phyloP scores from a whole-genome alignment of 2,797 vertebrate species.

The Momotus momota region DNA sequence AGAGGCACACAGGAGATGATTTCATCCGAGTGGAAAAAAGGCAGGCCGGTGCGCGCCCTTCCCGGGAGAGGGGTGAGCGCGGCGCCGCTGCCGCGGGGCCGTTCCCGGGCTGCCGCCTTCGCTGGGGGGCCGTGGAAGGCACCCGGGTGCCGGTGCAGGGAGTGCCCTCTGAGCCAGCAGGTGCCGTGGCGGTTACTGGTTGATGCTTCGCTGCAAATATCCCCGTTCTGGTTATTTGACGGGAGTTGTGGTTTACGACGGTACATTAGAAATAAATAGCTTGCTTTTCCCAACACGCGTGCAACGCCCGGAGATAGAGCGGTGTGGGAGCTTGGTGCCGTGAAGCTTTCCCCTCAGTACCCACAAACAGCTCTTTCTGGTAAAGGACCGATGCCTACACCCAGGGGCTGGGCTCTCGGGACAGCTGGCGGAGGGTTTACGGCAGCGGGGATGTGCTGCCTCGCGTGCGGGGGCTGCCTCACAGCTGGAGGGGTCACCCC shows the following conservation, averaged over 20 bases:
- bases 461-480: not conserved
- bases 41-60: not conserved
- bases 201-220: not conserved
- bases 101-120: not conserved
- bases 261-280: fast-evolving
- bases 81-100: not conserved
- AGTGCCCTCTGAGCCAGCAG: not conserved
- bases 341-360: not conserved
- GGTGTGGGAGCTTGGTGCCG: fast-evolving
- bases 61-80: not conserved
- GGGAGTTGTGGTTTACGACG: not conserved
- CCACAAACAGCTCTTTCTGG: not conserved
- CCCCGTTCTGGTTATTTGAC: not conserved
- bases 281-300: fast-evolving
- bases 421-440: not conserved
- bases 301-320: too few species aligned
- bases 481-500: constrained; percentile 30
- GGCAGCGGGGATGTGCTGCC: not conserved
- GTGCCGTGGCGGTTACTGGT: not conserved
- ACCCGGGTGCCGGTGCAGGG: not conserved
- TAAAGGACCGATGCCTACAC: not conserved
- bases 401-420: constrained; percentile 38
- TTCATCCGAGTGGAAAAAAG: constrained; percentile 23
- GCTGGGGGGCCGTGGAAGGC: not conserved
- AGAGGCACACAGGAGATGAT: not conserved